A percentile compares a stretch with the other conserved stretches of the same genome.
These are phyloP conservation scores for Hirtodrosophila alboralis DNA, from an alignment of 2,888 invertebrate species.

Conservation along the genomic window DNA sequence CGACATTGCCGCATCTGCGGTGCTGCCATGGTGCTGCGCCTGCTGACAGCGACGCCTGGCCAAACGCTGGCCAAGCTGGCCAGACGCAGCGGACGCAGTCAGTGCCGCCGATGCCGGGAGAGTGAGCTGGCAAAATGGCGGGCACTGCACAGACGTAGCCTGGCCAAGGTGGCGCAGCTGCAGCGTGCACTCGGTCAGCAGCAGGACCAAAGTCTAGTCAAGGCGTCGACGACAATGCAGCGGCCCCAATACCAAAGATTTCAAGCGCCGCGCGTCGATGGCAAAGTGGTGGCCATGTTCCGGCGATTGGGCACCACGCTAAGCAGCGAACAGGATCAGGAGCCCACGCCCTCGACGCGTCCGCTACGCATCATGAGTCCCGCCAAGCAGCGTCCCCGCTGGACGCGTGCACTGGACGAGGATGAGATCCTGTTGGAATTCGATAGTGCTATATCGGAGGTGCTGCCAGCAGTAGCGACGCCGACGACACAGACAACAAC, in stretches of 20 bases:
- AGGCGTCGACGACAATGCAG: conserved; percentile 14
- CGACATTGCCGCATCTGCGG: conserved; percentile 71
- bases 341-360: conserved; percentile 7
- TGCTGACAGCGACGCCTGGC: conserved; percentile 13
- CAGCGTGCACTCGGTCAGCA: conserved; percentile 32
- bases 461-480: conserved; percentile 68
- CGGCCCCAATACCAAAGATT: conserved; percentile 59
- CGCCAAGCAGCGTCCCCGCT: conserved; percentile 74
- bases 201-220: conserved; percentile 39
- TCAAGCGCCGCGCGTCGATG: conserved; percentile 78
- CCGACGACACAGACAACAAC: conserved; percentile 20
- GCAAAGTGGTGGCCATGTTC: conserved; percentile 83
- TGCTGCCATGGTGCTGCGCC: conserved; percentile 56
- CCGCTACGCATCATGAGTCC: conserved; percentile 80
- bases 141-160: conserved; percentile 58
- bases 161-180: conserved; percentile 46
- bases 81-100: conserved; percentile 32
- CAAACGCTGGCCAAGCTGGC: conserved; percentile 31
- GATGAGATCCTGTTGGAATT: conserved; percentile 83
- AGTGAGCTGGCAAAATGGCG: conserved; percentile 60
- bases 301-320: conserved; percentile 82
- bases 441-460: conserved; percentile 83
- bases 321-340: conserved; percentile 68
- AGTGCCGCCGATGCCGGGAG: conserved; percentile 71
- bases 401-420: conserved; percentile 76